Percentiles rank a stretch among this genome's conserved stretches.
phyloP scores from a whole-genome alignment of 2,888 invertebrate species.

The Mactromeris polynyma region DNA sequence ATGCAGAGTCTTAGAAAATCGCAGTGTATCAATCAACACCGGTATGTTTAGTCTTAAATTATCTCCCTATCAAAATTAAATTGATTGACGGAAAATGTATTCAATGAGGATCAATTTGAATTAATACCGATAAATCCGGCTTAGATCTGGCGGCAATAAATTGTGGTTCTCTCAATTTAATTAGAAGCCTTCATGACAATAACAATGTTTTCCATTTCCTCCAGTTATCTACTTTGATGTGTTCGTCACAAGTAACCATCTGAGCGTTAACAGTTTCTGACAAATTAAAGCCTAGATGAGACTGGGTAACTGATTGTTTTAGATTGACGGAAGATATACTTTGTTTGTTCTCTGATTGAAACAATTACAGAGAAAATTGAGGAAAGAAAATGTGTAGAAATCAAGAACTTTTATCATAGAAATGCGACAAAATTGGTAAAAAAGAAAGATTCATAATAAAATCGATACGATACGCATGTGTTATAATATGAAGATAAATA shows the following conservation, averaged over 20 bases:
- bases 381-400: neutral
- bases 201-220: slow-evolving; percentile 62
- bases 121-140: slow-evolving; percentile 70
- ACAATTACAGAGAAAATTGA: slow-evolving; percentile 31
- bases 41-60: slow-evolving; percentile 66
- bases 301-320: slow-evolving; percentile 49
- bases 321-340: slow-evolving; percentile 38
- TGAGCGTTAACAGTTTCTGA: slow-evolving; percentile 30
- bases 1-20: slow-evolving; percentile 30
- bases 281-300: slow-evolving; percentile 32
- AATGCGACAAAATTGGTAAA: neutral
- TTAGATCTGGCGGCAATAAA: slow-evolving; percentile 62
- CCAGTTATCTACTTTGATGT: slow-evolving; percentile 61
- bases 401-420: neutral
- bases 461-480: neutral
- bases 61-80: slow-evolving; percentile 70
- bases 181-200: slow-evolving; percentile 58
- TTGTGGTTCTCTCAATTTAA: slow-evolving; percentile 64
- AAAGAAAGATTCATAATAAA: neutral
- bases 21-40: slow-evolving; percentile 54
- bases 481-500: neutral
- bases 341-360: slow-evolving; percentile 25
- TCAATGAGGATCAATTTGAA: slow-evolving; percentile 66
- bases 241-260: slow-evolving; percentile 30
- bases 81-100: slow-evolving; percentile 72